A percentile compares a stretch with the other conserved stretches of the same genome.
These are phyloP conservation scores for Neosilurus hyrtlii DNA, from an alignment of 2,797 vertebrate genomes.

Conservation along the genomic window DNA sequence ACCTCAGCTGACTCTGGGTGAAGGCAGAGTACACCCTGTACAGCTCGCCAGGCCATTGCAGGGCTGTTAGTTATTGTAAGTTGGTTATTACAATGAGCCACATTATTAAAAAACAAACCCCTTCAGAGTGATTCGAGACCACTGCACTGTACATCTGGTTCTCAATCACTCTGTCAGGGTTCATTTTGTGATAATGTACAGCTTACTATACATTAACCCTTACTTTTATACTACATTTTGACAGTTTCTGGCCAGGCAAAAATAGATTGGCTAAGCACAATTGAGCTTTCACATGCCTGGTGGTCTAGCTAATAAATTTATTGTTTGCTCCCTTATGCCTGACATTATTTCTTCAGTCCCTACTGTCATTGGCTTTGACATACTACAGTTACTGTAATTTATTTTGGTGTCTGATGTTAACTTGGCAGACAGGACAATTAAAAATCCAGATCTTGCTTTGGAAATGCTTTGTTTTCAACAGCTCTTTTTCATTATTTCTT, in stretches of 20 bases:
- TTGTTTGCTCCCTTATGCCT: not conserved
- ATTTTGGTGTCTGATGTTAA: not conserved
- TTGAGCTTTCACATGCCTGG: not conserved
- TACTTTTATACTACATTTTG: not conserved
- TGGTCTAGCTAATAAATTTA: not conserved
- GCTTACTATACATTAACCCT: too few relatives aligned
- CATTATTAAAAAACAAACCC: too few relatives aligned
- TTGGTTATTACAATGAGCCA: too few relatives aligned
- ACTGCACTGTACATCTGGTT: too few relatives aligned
- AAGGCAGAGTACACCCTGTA: too few relatives aligned
- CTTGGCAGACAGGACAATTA: not conserved
- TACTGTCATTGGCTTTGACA: not conserved
- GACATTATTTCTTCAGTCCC: not conserved
- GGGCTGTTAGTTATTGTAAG: too few relatives aligned
- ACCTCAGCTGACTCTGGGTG: too few relatives aligned
- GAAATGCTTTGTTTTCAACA: not conserved
- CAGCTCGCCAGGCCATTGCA: too few relatives aligned
- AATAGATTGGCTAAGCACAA: not conserved
- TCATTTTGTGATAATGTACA: too few relatives aligned
- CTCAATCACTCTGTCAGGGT: too few relatives aligned
- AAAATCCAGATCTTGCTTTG: not conserved
- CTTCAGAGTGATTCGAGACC: too few relatives aligned
- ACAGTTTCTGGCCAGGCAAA: not conserved
- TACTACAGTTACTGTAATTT: conserved; percentile 10
- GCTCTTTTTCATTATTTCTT: not conserved